Conservation (phyloP, 2,888 invertebrate genomes). For the Ichneumon xanthorius region DNA sequence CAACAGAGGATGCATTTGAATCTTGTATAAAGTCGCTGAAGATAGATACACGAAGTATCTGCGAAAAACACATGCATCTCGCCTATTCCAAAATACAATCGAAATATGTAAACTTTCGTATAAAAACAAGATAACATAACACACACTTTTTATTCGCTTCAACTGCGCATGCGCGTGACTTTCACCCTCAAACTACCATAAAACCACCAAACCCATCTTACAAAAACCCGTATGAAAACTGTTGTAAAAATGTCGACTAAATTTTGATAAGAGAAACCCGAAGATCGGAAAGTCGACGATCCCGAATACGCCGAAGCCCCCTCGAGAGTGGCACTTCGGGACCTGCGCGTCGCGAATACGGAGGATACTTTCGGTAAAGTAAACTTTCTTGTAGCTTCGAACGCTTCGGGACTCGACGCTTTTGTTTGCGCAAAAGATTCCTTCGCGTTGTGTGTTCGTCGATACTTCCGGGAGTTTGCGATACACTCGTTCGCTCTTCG, state of each 20-base stretch:
- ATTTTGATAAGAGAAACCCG: not conserved
- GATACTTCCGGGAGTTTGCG: conserved; percentile 59
- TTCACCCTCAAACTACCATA: too few relatives aligned
- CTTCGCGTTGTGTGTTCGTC: conserved; percentile 23
- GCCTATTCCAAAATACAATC: too few relatives aligned
- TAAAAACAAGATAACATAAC: too few relatives aligned
- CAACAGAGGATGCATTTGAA: too few relatives aligned
- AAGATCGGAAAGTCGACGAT: too few relatives aligned
- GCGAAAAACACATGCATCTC: too few relatives aligned
- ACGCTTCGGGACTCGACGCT: not conserved
- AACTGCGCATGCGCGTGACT: too few relatives aligned
- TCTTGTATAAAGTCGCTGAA: too few relatives aligned
- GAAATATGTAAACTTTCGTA: too few relatives aligned
- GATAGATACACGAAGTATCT: too few relatives aligned
- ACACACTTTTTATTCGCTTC: too few relatives aligned
- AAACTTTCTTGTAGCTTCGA: not conserved
- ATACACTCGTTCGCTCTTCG: conserved; percentile 39
- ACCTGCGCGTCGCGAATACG: not conserved
- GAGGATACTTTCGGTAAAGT: not conserved
- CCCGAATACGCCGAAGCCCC: not conserved
- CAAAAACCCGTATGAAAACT: not conserved
- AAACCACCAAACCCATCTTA: too few relatives aligned
- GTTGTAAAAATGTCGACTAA: not conserved
- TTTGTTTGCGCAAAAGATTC: conserved; percentile 53
- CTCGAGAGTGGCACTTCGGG: not conserved